Conservation (phyloP, 2,888 invertebrate species). For the Lasioglossum malachurum region DNA sequence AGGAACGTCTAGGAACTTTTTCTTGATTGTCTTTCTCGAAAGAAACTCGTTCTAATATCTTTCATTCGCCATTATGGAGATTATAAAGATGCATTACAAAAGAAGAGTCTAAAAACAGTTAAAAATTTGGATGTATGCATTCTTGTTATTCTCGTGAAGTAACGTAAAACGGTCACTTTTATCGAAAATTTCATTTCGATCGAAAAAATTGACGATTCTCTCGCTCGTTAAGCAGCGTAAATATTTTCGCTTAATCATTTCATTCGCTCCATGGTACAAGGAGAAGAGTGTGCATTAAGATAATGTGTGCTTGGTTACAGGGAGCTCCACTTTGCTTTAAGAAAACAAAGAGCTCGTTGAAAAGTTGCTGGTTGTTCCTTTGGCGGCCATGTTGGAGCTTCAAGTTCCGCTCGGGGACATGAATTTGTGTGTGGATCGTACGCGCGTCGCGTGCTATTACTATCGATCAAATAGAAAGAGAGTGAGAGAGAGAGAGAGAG, state of each 20-base stretch:
- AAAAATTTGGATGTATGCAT: no score
- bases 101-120: no score
- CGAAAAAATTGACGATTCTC: background rate
- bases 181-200: background rate
- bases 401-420: constrained; percentile 17
- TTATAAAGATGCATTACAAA: no score
- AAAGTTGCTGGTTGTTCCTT: background rate
- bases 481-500: constrained; percentile 4
- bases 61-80: no score
- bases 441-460: constrained; percentile 39
- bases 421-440: constrained; percentile 35
- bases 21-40: background rate
- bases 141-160: no score
- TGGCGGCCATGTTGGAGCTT: constrained; percentile 1
- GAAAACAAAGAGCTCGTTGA: background rate
- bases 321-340: background rate
- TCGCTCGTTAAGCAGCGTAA: background rate
- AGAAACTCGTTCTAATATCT: background rate
- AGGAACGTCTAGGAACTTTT: background rate
- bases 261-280: background rate
- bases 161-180: no score
- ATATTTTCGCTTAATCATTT: background rate
- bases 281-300: background rate
- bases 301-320: background rate
- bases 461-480: constrained; percentile 38